phyloP scores from a whole-genome alignment of 1,140 invertebrate species.

The Melipona quadrifasciata region DNA sequence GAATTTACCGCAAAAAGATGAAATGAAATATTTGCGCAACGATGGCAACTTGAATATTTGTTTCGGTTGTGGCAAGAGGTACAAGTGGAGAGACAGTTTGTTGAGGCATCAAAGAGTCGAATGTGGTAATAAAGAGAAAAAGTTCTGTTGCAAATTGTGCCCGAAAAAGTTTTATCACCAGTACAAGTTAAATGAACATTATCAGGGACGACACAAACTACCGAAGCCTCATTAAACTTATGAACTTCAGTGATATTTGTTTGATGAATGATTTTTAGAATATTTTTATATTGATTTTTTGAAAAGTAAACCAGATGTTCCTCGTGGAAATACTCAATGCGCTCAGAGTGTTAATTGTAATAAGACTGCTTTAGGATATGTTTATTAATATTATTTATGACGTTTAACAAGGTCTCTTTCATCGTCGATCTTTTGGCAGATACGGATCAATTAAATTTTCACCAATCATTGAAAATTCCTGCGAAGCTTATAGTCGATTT shows the following conservation, averaged over 20 bases:
- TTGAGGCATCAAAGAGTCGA: constrained; percentile 69
- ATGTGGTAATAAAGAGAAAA: constrained; percentile 74
- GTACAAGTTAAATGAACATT: constrained; percentile 60
- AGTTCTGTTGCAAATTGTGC: constrained; percentile 74
- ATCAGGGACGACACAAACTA: constrained; percentile 35
- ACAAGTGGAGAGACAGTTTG: constrained; percentile 63
- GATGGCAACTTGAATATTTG: constrained; percentile 50
- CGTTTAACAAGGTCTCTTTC: neutral
- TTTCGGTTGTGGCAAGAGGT: constrained; percentile 62
- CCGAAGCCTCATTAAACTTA: constrained; percentile 14
- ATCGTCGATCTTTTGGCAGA: neutral
- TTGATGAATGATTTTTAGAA: neutral
- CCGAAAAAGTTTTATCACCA: constrained; percentile 72
- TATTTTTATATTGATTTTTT: neutral
- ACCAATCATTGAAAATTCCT: neutral
- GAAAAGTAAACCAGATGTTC: neutral
- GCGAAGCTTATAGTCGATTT: neutral
- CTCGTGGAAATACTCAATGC: neutral
- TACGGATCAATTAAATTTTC: neutral
- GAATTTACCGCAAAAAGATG: neutral
- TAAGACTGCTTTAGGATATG: constrained; percentile 2
- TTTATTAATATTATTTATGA: neutral
- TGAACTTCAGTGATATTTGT: neutral
- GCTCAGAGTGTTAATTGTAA: no score
- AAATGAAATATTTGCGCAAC: constrained; percentile 1